Conservation (phyloP, 2,797 vertebrate species). For the Clamator glandarius region DNA sequence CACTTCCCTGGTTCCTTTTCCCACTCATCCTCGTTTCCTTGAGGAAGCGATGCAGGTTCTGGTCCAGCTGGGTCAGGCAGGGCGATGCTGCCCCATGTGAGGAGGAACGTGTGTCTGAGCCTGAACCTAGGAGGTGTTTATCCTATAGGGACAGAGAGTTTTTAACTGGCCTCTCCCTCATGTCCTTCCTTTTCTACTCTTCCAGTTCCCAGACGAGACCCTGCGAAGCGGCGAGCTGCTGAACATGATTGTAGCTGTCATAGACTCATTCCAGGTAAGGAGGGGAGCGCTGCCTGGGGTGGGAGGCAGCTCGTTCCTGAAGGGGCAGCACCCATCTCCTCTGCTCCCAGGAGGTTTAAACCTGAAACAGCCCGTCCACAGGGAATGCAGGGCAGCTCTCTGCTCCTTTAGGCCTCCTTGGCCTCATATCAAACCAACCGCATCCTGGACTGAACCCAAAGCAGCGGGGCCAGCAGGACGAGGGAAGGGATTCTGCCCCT, state of each 20-base stretch:
- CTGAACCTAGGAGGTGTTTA: background rate
- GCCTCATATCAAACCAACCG: too few species aligned
- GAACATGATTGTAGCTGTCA: slow-evolving; percentile 97
- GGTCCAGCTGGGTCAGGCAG: background rate
- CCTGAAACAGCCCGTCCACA: accelerated
- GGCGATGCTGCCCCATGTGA: background rate
- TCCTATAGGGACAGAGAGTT: accelerated
- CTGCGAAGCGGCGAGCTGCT: slow-evolving; percentile 92
- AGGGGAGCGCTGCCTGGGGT: accelerated
- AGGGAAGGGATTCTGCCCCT: too few species aligned
- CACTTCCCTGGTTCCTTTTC: background rate
- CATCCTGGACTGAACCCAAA: too few species aligned
- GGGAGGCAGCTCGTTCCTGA: background rate
- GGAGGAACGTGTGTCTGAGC: background rate
- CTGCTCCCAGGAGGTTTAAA: background rate
- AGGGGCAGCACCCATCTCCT: accelerated
- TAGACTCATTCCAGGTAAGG: slow-evolving; percentile 91
- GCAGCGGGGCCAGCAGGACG: too few species aligned
- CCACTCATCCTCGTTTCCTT: background rate
- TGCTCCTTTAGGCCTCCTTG: background rate
- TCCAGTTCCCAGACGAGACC: slow-evolving; percentile 94
- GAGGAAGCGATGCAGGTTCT: background rate
- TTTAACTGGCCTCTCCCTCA: accelerated
- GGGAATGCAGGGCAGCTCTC: accelerated
- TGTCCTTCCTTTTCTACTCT: background rate